phyloP scores from a whole-genome alignment of 1,140 invertebrate species.

The Reticulitermes speratus region DNA sequence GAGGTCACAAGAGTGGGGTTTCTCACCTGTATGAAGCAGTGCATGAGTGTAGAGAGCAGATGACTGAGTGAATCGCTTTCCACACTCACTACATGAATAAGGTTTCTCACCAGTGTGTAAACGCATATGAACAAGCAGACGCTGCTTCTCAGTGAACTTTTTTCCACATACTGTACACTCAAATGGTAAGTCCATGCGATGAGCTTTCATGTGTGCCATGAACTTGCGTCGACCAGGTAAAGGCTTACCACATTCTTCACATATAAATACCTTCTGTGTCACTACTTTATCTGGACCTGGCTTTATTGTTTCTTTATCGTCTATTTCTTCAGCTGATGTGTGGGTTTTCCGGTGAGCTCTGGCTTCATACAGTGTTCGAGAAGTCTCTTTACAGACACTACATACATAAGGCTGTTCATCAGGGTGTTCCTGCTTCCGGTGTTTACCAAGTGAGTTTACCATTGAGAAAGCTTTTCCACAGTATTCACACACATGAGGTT shows the following conservation, averaged over 20 bases:
- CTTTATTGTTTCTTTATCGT: neutral
- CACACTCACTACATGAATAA: slow-evolving; percentile 52
- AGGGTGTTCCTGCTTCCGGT: slow-evolving; percentile 28
- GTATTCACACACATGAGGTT: slow-evolving; percentile 29
- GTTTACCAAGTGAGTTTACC: slow-evolving; percentile 1
- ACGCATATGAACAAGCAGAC: slow-evolving; percentile 50
- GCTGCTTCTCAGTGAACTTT: slow-evolving; percentile 20
- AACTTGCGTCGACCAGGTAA: slow-evolving; percentile 24
- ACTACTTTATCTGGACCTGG: neutral
- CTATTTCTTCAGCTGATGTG: neutral
- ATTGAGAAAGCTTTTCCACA: slow-evolving; percentile 23
- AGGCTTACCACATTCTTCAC: slow-evolving; percentile 28
- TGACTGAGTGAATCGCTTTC: slow-evolving; percentile 54
- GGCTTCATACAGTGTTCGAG: slow-evolving; percentile 30
- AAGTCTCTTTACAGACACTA: slow-evolving; percentile 26
- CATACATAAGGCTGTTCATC: slow-evolving; percentile 31
- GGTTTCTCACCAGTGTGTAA: slow-evolving; percentile 70
- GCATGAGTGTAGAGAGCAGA: slow-evolving; percentile 58
- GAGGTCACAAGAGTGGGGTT: slow-evolving; percentile 56
- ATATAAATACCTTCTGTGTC: slow-evolving; percentile 16
- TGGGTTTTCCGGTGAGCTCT: slow-evolving; percentile 22
- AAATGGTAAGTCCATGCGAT: neutral
- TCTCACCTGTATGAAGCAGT: slow-evolving; percentile 56
- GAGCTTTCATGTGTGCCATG: slow-evolving; percentile 22
- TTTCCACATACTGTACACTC: slow-evolving; percentile 23